Evolutionary conservation across 2,888 invertebrate genomes (phyloP).

Genomic region (Amiota minor): DNA sequence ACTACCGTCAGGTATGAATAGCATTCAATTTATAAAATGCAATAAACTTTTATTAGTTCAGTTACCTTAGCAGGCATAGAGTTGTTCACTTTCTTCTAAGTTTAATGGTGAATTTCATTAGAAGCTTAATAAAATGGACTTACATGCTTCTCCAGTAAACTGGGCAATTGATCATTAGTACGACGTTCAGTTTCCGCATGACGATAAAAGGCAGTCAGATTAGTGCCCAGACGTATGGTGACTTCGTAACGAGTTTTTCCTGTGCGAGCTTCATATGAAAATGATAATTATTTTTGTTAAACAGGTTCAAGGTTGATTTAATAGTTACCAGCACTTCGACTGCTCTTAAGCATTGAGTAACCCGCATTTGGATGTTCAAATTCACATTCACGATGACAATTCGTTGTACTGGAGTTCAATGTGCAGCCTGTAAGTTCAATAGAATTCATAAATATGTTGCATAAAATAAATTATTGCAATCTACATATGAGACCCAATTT

Average conservation of each 20-base stretch:
- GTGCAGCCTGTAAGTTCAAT: conserved; percentile 61
- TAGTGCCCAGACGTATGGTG: conserved; percentile 72
- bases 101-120: background rate
- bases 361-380: conserved; percentile 54
- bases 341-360: conserved; percentile 50
- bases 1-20: too few species aligned
- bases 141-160: conserved; percentile 71
- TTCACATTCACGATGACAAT: conserved; percentile 70
- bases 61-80: too few species aligned
- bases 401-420: conserved; percentile 59
- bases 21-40: background rate
- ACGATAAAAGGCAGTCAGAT: conserved; percentile 70
- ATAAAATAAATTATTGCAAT: conserved; percentile 15
- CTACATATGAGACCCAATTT: too few species aligned
- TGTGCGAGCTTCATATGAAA: conserved; percentile 60
- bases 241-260: conserved; percentile 73
- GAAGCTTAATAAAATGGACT: conserved; percentile 48
- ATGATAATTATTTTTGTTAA: background rate
- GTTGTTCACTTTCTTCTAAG: too few species aligned
- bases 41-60: background rate
- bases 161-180: conserved; percentile 64
- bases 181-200: conserved; percentile 60
- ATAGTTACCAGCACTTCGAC: conserved; percentile 49
- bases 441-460: conserved; percentile 15
- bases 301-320: background rate